Percentiles rank a stretch among this genome's conserved stretches.
Conservation (phyloP, 2,113 vertebrate genomes). For the Clinocottus analis region DNA sequence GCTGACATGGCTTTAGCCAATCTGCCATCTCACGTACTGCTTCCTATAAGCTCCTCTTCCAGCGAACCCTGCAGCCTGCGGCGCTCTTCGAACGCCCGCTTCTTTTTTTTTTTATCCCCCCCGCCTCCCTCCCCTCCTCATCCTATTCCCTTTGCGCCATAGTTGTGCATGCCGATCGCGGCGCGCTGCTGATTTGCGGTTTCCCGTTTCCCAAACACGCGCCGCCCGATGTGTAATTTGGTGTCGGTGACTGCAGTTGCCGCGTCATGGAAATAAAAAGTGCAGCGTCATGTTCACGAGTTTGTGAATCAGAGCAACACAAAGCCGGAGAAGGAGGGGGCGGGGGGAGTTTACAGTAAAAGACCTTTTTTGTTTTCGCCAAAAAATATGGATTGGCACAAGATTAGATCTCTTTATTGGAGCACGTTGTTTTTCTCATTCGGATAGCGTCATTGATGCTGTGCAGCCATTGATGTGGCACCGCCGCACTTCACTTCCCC, state of each 20-base stretch:
- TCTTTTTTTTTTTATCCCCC: too few relatives aligned
- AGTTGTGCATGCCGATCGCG: slow-evolving; percentile 27
- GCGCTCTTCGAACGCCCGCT: slow-evolving; percentile 25
- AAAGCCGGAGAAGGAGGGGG: too few relatives aligned
- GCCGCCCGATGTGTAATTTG: slow-evolving; percentile 44
- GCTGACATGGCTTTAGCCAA: slow-evolving; percentile 66
- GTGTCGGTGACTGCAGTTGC: slow-evolving; percentile 35
- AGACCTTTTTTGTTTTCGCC: not conserved
- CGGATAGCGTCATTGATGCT: not conserved
- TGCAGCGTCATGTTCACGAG: slow-evolving; percentile 58
- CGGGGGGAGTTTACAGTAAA: slow-evolving; percentile 63
- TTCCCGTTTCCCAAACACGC: slow-evolving; percentile 50
- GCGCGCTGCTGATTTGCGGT: slow-evolving; percentile 48
- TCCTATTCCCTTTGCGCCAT: slow-evolving; percentile 7
- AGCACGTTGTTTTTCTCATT: not conserved
- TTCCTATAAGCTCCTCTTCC: slow-evolving; percentile 44
- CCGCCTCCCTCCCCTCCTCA: too few relatives aligned
- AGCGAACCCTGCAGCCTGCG: slow-evolving; percentile 33
- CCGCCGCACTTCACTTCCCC: slow-evolving; percentile 10
- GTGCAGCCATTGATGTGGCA: slow-evolving; percentile 23
- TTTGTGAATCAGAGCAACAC: slow-evolving; percentile 61
- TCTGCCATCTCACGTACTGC: slow-evolving; percentile 61
- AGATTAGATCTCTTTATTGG: slow-evolving; percentile 3
- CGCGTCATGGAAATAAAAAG: slow-evolving; percentile 61
- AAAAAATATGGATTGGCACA: not conserved